These are phyloP conservation scores for Lysandra coridon DNA, from an alignment of 2,888 invertebrate genomes.

Conservation along the genomic window DNA sequence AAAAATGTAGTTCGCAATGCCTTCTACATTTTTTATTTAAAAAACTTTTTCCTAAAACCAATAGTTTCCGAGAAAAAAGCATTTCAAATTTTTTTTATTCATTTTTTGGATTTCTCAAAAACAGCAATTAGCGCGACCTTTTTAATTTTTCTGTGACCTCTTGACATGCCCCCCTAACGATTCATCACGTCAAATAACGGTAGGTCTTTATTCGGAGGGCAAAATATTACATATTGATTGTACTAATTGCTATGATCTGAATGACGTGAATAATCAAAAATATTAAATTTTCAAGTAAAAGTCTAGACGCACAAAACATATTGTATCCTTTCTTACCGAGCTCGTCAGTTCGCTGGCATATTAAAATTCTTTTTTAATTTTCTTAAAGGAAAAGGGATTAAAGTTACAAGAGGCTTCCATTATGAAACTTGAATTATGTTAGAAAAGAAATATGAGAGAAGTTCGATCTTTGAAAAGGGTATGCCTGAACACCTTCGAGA, in stretches of 20 bases:
- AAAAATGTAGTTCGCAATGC: no score
- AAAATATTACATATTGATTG: no score
- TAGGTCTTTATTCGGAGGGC: no score
- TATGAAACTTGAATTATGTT: conserved; percentile 65
- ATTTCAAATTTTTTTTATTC: no score
- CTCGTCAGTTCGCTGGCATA: conserved; percentile 6
- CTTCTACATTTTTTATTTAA: no score
- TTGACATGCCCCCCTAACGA: no score
- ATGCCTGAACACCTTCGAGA: conserved; percentile 52
- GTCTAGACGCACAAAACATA: neutral
- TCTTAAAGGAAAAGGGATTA: conserved; percentile 57
- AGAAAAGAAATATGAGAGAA: conserved; percentile 68
- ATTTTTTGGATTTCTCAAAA: no score
- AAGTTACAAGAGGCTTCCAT: conserved; percentile 67
- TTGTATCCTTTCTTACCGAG: neutral
- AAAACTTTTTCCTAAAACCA: no score
- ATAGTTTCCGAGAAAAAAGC: no score
- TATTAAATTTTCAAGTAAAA: neutral
- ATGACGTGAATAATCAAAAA: neutral
- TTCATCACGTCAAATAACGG: no score
- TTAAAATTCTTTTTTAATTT: conserved; percentile 48
- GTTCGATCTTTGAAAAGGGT: conserved; percentile 63
- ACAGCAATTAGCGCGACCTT: no score
- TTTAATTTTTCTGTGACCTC: no score
- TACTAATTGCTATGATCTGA: neutral